A percentile compares a stretch with the other conserved stretches of the same genome.
Conservation (phyloP, 2,888 invertebrate species). For the Uropetala carovei region DNA sequence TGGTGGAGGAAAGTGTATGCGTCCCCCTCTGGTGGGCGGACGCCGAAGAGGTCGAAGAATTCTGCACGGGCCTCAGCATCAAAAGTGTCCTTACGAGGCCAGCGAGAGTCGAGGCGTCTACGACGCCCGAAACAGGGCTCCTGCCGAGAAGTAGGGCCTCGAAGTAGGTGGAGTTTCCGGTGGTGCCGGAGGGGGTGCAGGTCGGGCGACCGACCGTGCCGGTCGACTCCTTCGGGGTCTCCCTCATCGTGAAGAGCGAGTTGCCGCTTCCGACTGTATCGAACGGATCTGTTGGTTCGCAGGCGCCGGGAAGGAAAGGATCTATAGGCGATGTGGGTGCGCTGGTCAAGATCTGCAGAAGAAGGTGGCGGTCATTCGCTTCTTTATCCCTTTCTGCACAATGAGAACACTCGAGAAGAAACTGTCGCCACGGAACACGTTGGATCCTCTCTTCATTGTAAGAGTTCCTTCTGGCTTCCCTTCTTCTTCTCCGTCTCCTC, state of each 20-base stretch:
- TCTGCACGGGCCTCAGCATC: slow-evolving; percentile 35
- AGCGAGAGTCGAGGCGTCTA: slow-evolving; percentile 51
- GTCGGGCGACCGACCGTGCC: slow-evolving; percentile 13
- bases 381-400: neutral
- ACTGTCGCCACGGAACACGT: neutral
- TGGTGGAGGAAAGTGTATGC: neutral
- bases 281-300: neutral
- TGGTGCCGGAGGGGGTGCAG: neutral
- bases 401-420: neutral
- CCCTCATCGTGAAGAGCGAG: slow-evolving; percentile 27
- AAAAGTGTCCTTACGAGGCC: slow-evolving; percentile 48
- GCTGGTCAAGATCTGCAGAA: slow-evolving; percentile 1
- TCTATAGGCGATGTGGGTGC: neutral
- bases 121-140: slow-evolving; percentile 51
- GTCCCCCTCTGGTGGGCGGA: neutral
- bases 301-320: neutral
- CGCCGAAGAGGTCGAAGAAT: neutral
- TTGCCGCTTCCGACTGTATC: neutral
- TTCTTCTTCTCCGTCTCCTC: neutral
- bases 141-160: slow-evolving; percentile 52
- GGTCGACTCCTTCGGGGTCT: neutral
- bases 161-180: neutral
- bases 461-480: neutral
- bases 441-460: slow-evolving; percentile 10
- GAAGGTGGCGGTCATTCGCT: neutral